These are phyloP conservation scores for Ptychadena robeensis DNA, from an alignment of 2,797 vertebrate genomes.

Conservation along the genomic window DNA sequence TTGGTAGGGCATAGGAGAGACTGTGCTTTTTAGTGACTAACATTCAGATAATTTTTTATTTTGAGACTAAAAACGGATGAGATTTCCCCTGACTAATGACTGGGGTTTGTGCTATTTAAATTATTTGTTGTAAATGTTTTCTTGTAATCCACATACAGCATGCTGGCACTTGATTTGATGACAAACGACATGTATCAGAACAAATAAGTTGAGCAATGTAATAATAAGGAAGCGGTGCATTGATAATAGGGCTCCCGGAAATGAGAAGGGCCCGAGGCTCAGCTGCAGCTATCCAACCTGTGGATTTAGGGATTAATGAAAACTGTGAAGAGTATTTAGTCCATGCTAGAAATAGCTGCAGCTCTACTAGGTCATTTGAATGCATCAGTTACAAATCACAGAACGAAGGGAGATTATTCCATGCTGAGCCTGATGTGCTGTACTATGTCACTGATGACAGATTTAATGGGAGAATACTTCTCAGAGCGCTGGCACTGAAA, in stretches of 20 bases:
- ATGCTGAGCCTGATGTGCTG: conserved; percentile 56
- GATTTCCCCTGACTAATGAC: not conserved
- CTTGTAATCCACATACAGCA: not conserved
- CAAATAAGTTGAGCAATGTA: conserved; percentile 10
- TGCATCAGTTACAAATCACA: conserved; percentile 62
- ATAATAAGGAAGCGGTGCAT: conserved; percentile 35
- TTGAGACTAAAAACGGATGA: not conserved
- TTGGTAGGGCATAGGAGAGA: not conserved
- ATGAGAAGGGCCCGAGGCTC: conserved; percentile 41
- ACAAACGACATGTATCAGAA: conserved; percentile 9
- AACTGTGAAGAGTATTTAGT: conserved; percentile 54
- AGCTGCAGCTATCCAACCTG: conserved; percentile 51
- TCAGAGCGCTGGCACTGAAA: conserved; percentile 25
- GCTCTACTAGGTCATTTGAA: conserved; percentile 52
- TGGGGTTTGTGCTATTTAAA: not conserved
- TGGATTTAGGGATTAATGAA: conserved; percentile 59
- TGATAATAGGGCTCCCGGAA: conserved; percentile 45
- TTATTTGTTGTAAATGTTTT: not conserved
- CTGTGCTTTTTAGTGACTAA: not conserved
- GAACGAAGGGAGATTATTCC: conserved; percentile 51
- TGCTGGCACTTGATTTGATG: conserved; percentile 10
- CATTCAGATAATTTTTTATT: not conserved
- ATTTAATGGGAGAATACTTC: conserved; percentile 55
- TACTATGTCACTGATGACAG: conserved; percentile 57
- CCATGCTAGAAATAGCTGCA: conserved; percentile 54